Evolutionary conservation across 2,797 vertebrate species (phyloP).

Genomic region (Bryconaethiops microstoma): DNA sequence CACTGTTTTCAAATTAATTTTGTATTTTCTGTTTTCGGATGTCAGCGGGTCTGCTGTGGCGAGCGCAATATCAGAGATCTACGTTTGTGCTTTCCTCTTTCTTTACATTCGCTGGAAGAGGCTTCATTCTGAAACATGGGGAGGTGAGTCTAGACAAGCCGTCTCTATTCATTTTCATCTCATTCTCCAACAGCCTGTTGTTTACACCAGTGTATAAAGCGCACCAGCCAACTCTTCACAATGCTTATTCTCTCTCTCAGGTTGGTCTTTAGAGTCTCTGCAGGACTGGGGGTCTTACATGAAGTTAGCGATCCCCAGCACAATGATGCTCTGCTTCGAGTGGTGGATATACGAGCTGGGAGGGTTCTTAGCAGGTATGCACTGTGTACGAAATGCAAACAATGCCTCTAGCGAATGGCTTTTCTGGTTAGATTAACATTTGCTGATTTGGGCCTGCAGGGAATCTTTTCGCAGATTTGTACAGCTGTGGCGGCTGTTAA

Average conservation of each 20-base stretch:
- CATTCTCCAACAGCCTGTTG: neutral
- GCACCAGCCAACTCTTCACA: neutral
- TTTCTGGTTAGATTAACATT: neutral
- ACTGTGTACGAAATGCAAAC: too few species aligned
- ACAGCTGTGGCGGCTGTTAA: neutral
- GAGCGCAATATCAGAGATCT: conserved; percentile 80
- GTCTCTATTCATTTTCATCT: neutral
- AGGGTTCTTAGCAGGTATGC: conserved; percentile 86
- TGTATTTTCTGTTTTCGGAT: conserved; percentile 24
- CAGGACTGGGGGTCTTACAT: conserved; percentile 89
- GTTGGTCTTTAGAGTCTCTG: conserved; percentile 87
- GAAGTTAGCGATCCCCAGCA: conserved; percentile 86
- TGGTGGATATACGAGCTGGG: conserved; percentile 94
- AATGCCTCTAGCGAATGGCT: neutral
- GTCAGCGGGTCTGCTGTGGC: conserved; percentile 88
- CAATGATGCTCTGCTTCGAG: conserved; percentile 89
- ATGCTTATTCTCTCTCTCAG: conserved; percentile 67
- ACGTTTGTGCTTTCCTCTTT: conserved; percentile 79
- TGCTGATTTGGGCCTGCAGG: neutral
- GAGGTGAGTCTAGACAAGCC: conserved; percentile 72
- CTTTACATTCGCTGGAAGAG: conserved; percentile 84
- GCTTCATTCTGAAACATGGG: conserved; percentile 86
- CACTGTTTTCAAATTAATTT: neutral
- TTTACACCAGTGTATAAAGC: neutral
- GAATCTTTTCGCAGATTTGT: neutral